Base-by-base conservation (phyloP, 2,888 invertebrate genomes). In the Colostygia pectinataria region DNA sequence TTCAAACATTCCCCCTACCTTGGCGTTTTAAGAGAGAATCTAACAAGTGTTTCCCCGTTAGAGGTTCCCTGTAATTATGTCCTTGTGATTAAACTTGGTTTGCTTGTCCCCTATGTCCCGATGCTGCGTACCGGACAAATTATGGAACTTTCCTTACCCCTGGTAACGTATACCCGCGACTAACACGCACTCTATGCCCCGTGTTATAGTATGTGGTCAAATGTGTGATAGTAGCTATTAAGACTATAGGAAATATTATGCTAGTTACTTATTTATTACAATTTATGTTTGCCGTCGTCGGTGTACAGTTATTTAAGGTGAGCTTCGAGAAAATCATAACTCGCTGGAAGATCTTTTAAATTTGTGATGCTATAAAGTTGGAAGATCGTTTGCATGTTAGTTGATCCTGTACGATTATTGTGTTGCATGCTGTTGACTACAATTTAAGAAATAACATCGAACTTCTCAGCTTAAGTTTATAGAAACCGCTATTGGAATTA, bases 251-350 rank as follows among this genome's bases (percentile, higher is more conserved):
- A 91, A 99, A 99, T 95, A 99, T 99, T 92, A 98, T 99, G 96
- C 94, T 99, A 95, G 99, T 99, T 92, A 99, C 99, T 88, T 98
- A 98, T 93, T 96, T 99, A 90, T 97, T 99, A 90, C 97, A 99
- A 94, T 99, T 99, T 94, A 99, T 99, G 99, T 99, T 99, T 91
- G 99, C 99, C 92, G 99, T 99, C 90, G 99, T 99, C 91, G 99
- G 99, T 92, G 99, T 99, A 90, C 99, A 99, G 93, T 95, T 99
- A 75, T 99, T 99, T 93, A 99, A 99, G 96, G 97, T 97, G 94
- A 94, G 92, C 85, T 67, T 57, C 15, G 31, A 13, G 34, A 44
- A 33, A 33, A 36, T 9, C 7, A 13, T 6, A 20, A 13, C 29
- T 51, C 27, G 46, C 47, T 53, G 12, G 3, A 12, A 25, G 20